Percentiles rank a stretch among this genome's conserved stretches.
Evolutionary conservation across 2,797 vertebrate species (phyloP).

Genomic region (Garrulus glandarius): DNA sequence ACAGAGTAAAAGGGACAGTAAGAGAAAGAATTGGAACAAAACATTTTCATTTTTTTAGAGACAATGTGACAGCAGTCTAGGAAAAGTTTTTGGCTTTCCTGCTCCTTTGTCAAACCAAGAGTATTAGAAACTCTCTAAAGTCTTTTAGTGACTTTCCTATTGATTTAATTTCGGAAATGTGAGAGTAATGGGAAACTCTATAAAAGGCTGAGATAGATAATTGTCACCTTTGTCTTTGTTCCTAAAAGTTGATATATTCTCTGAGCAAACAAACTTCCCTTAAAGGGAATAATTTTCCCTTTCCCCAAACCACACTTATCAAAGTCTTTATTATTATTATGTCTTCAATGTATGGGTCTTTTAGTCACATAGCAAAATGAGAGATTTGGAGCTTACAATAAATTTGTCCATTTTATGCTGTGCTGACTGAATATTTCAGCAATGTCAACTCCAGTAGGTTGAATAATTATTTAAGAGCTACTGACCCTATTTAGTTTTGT

Average conservation of each 20-base stretch:
- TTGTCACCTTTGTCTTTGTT: neutral
- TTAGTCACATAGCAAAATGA: neutral
- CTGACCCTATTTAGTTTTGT: neutral
- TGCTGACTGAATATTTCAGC: neutral
- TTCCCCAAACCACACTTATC: neutral
- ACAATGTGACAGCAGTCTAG: neutral
- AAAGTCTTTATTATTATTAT: neutral
- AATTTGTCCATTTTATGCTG: neutral
- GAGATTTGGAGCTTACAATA: neutral
- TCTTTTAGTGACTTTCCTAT: neutral
- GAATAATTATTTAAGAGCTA: neutral
- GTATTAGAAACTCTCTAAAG: neutral
- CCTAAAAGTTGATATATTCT: neutral
- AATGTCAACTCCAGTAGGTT: neutral
- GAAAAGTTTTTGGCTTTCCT: accelerated
- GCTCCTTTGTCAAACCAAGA: neutral
- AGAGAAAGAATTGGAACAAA: neutral
- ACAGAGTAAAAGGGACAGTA: neutral
- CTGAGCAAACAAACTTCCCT: neutral
- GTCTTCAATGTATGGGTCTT: neutral
- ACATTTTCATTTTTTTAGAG: neutral
- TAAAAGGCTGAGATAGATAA: neutral
- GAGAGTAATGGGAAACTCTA: neutral
- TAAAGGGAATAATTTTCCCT: neutral
- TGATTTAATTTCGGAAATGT: neutral